phyloP scores from a whole-genome alignment of 2,888 invertebrate genomes.

The Yponomeuta sedellus region DNA sequence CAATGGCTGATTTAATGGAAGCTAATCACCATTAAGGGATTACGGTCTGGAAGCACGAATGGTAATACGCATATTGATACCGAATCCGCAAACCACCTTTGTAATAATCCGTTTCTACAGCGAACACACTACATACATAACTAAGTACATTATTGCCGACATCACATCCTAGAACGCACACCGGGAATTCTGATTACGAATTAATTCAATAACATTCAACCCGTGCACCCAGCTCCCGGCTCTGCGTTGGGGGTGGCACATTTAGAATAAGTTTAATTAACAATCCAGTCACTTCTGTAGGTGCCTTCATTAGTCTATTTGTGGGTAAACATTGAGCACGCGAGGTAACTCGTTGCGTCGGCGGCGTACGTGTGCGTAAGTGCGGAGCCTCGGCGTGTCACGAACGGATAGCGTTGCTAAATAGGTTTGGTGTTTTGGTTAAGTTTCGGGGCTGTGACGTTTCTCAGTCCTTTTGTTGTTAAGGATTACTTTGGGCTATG shows the following conservation, averaged over 20 bases:
- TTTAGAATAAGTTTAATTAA: constrained; percentile 77
- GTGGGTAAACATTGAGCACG: constrained; percentile 66
- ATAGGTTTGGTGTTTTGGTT: not conserved
- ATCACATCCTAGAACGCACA: constrained; percentile 64
- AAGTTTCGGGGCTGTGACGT: not conserved
- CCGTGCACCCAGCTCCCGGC: constrained; percentile 68
- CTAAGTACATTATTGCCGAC: constrained; percentile 56
- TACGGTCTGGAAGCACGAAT: constrained; percentile 43
- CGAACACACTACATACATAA: constrained; percentile 24
- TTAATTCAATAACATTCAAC: constrained; percentile 73
- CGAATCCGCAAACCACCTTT: not conserved
- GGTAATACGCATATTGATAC: not conserved
- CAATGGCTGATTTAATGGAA: not conserved
- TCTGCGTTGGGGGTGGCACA: constrained; percentile 73
- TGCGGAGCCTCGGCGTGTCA: constrained; percentile 25
- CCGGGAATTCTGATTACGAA: constrained; percentile 72
- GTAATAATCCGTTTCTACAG: not conserved
- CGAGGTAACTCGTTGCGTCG: constrained; percentile 45
- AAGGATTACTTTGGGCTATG: no score
- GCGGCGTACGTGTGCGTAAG: constrained; percentile 46
- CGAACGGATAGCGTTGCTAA: not conserved
- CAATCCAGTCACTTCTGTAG: constrained; percentile 76
- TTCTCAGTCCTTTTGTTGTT: no score
- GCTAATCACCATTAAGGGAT: constrained; percentile 71
- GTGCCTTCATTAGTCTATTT: constrained; percentile 76